Conservation (phyloP, 2,113 vertebrate species). For the Cebus imitator region DNA sequence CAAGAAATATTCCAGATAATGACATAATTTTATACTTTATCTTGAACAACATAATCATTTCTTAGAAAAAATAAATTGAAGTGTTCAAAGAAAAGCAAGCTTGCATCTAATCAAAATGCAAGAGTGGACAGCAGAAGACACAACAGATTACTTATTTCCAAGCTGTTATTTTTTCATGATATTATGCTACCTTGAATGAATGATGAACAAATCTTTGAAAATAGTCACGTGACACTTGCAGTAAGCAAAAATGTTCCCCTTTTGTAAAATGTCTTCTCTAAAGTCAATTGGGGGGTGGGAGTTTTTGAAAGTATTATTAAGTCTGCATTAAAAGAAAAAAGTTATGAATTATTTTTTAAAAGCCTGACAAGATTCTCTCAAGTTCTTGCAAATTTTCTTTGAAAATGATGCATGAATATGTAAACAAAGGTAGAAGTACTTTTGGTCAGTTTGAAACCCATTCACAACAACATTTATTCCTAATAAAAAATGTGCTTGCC, state of each 20-base stretch:
- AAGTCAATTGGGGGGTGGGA: not conserved
- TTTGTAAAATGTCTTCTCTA: not conserved
- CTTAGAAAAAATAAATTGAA: not conserved
- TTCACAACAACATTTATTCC: constrained; percentile 9
- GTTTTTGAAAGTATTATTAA: not conserved
- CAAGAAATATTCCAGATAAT: constrained; percentile 29
- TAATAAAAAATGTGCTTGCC: constrained; percentile 17
- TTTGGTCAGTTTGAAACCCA: constrained; percentile 33
- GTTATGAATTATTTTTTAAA: not conserved
- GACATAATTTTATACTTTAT: not conserved
- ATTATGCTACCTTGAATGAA: not conserved
- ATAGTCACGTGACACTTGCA: not conserved
- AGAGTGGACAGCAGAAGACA: not conserved
- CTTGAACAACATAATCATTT: not conserved
- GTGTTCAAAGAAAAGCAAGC: not conserved
- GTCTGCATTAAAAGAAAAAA: not conserved
- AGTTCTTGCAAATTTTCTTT: not conserved
- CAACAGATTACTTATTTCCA: not conserved
- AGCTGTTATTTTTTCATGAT: not conserved
- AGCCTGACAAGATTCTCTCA: not conserved
- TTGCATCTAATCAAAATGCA: not conserved
- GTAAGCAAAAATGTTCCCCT: not conserved
- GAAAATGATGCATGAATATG: not conserved
- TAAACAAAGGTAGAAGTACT: not conserved
- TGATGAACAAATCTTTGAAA: not conserved